Evolutionary conservation across 64 coral and sea anemone genomes (phyloP), one percentile per base, ranked within the genome.

Genomic region (Orbicella faveolata): DNA sequence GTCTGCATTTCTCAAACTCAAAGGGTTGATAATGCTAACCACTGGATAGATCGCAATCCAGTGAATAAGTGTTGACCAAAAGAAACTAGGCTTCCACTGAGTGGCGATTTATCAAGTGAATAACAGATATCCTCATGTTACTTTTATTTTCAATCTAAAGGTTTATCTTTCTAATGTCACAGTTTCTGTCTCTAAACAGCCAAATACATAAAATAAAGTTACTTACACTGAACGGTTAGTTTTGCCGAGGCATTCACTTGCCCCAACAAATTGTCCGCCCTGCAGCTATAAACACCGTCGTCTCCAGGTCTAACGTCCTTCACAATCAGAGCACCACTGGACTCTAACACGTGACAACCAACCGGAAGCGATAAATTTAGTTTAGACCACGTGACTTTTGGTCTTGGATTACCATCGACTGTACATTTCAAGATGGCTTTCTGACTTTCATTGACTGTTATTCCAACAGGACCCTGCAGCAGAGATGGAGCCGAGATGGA

Each of bases 401-500:
- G 90, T 37, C 59, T 79, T 13, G 90, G 90, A 37, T 87, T 34
- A 6, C 83, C 83, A 44, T 86, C 90, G 17, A 65, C 90, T 87
- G 83, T 63, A 59, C 90, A 92, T 81, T 80, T 35, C 0, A 92
- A 80, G 37, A 92, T 78, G 13, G 83, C 90, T 74, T 63, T 72
- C 1, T 54, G 59, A 77, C 74, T 92, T 77, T 87, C 73, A 52
- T 87, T 87, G 25, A 87, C 74, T 64, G 75, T 87, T 8, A 83
- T 26, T 75, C 74, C 75, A 57, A 54, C 25, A 25, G 90, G 90
- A 18, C 57, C 53, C 81, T 77, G 36, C 21, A 84, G 48, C 36
- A 92, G 6, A 30, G 63, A 77, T 6, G 90, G 90, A 86, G 74
- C 90, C 21, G 90, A 92, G 12, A 78, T 77, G 62, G 90, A 92